Evolutionary conservation across 2,113 vertebrate species (phyloP), one percentile per base, ranked within the genome.

Genomic region (Solenodon paradoxus): DNA sequence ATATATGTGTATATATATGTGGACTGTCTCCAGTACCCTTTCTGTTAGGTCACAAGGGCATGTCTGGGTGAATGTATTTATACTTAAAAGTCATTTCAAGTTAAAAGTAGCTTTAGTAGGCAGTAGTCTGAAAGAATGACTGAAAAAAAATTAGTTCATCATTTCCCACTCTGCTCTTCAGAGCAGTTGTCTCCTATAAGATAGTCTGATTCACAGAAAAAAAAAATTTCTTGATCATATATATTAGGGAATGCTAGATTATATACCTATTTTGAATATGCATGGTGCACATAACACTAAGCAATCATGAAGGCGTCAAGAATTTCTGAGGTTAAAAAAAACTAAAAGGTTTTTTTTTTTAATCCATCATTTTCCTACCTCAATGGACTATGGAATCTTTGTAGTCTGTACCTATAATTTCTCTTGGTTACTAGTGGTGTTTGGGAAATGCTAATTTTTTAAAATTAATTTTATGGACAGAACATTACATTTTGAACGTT

Each of bases 361-460:
- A 15, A n/a, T 80, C 5, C 0, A 61, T 8, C 49, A 59, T 92
- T 95, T 96, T 72, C 16, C 66, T 89, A 64, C 64, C 47, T 22
- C 79, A 74, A 71, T 95, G 82, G 72, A 66, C 84, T 90, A 55
- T 90, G 51, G 45, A 83, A 81, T 30, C 20, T 71, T 75, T 69
- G 57, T 72, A 68, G 55, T 42, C 22, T 69, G 59, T 10, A 79
- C 22, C 30, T 88, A 5, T 85, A n/a, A 66, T 92, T 92, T 90
- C 38, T 93, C 42, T 51, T 78, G 35, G 42, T 92, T 91, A 53
- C 35, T 92, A 66, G n/a, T 78, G 11, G 2, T 64, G 69, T 59
- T 92, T 94, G 32, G 38, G 40, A 94, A 75, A 82, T 95, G 63
- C 17, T 88, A 64, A 77, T 47, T 72, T 92, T 93, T n/a, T n/a